Conservation (phyloP, 1,140 invertebrate species). For the Lucilia cuprina region DNA sequence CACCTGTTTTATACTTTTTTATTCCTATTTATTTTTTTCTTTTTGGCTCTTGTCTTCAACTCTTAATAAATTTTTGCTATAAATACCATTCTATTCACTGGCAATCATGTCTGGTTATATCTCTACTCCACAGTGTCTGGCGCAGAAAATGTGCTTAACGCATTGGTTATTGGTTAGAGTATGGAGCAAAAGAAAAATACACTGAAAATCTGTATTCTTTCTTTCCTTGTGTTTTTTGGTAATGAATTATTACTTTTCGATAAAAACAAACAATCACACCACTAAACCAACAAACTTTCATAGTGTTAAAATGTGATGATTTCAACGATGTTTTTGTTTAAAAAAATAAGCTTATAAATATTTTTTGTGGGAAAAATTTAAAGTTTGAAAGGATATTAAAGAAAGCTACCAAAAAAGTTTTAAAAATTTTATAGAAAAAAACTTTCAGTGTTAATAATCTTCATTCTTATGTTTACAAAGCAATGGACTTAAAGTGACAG, state of each 20-base stretch:
- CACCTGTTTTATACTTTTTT: background rate
- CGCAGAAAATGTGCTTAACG: background rate
- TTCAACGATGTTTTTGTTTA: background rate
- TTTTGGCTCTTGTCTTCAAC: background rate
- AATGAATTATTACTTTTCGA: conserved; percentile 18
- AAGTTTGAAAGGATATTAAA: background rate
- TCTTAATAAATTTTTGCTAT: conserved; percentile 4
- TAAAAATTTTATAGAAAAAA: too few species aligned
- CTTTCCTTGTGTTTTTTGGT: background rate
- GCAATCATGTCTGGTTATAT: background rate
- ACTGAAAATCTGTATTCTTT: background rate
- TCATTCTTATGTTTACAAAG: too few species aligned
- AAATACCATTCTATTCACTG: background rate
- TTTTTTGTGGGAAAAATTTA: background rate
- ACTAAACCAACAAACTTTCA: background rate
- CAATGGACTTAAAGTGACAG: background rate
- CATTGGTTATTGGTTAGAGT: background rate
- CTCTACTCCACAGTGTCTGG: background rate
- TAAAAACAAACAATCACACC: background rate
- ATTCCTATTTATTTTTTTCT: background rate
- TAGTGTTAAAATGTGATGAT: background rate
- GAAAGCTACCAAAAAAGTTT: too few species aligned
- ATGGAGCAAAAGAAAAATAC: background rate
- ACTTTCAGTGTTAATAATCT: too few species aligned
- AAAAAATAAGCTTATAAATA: background rate